These are phyloP conservation scores for Pocillopora grandis DNA, from an alignment of 92 coral and sea anemone species.

Conservation along the genomic window DNA sequence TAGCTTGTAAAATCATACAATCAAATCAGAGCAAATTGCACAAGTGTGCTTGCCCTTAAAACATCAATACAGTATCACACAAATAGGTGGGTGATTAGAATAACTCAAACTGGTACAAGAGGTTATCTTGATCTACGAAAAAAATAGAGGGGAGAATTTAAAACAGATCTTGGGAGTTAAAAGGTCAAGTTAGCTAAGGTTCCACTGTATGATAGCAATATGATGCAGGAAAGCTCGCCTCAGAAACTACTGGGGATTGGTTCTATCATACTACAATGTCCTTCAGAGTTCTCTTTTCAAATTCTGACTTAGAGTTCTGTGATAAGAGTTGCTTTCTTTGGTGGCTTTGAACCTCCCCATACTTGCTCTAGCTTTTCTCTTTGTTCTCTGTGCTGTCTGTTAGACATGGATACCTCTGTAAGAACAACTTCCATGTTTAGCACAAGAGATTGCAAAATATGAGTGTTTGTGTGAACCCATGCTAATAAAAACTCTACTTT, in stretches of 20 bases:
- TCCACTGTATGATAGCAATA: too few relatives aligned
- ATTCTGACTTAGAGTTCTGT: constrained; percentile 58
- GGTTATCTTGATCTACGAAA: too few relatives aligned
- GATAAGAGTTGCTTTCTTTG: constrained; percentile 58
- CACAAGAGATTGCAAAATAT: constrained; percentile 50
- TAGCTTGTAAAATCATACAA: too few relatives aligned
- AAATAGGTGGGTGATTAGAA: too few relatives aligned
- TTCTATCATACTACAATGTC: not conserved
- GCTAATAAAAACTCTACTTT: constrained; percentile 80
- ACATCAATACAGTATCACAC: too few relatives aligned
- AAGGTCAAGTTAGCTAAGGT: too few relatives aligned
- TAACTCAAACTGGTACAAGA: too few relatives aligned
- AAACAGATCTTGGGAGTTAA: too few relatives aligned
- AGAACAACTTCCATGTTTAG: constrained; percentile 53
- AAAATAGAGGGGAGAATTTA: too few relatives aligned
- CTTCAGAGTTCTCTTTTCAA: too few relatives aligned
- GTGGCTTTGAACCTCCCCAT: constrained; percentile 61
- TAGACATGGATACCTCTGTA: constrained; percentile 33
- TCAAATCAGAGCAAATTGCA: too few relatives aligned
- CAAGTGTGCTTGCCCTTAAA: too few relatives aligned
- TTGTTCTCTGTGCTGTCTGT: constrained; percentile 59
- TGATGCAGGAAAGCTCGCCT: not conserved
- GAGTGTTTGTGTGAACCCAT: constrained; percentile 67
- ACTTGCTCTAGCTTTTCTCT: constrained; percentile 59
- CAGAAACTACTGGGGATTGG: not conserved